phyloP scores from a whole-genome alignment of 1,140 invertebrate species.

The Monochamus saltuarius region DNA sequence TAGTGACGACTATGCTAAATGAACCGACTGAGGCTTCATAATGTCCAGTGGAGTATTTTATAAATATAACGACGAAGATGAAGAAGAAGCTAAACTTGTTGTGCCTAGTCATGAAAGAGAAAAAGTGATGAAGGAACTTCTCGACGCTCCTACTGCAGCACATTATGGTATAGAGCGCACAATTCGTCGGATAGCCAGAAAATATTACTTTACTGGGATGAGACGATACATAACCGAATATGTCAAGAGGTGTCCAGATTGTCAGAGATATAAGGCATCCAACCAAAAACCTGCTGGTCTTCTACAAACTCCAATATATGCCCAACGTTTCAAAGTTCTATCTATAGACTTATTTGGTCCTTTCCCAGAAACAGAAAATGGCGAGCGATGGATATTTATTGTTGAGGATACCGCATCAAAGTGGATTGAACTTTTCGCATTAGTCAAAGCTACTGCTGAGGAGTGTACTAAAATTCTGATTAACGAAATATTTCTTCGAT shows the following conservation, averaged over 20 bases:
- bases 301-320: constrained; percentile 23
- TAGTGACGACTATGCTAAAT: constrained; percentile 23
- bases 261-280: constrained; percentile 31
- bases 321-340: constrained; percentile 33
- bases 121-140: constrained; percentile 32
- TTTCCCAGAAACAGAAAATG: constrained; percentile 14
- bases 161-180: constrained; percentile 42
- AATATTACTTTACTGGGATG: constrained; percentile 46
- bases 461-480: constrained; percentile 40
- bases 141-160: constrained; percentile 37
- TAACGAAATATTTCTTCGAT: constrained; percentile 49
- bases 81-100: no score
- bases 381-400: constrained; percentile 28
- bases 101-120: constrained; percentile 29
- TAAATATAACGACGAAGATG: no score
- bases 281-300: constrained; percentile 29
- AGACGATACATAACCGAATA: constrained; percentile 34
- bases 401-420: constrained; percentile 31
- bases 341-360: constrained; percentile 37
- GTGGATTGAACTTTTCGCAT: constrained; percentile 34
- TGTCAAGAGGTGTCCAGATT: constrained; percentile 21
- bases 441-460: constrained; percentile 38
- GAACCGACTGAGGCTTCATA: no score
- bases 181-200: constrained; percentile 23
- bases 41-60: no score